Conservation (phyloP, 2,888 invertebrate genomes). For the Bombyx huttoni region DNA sequence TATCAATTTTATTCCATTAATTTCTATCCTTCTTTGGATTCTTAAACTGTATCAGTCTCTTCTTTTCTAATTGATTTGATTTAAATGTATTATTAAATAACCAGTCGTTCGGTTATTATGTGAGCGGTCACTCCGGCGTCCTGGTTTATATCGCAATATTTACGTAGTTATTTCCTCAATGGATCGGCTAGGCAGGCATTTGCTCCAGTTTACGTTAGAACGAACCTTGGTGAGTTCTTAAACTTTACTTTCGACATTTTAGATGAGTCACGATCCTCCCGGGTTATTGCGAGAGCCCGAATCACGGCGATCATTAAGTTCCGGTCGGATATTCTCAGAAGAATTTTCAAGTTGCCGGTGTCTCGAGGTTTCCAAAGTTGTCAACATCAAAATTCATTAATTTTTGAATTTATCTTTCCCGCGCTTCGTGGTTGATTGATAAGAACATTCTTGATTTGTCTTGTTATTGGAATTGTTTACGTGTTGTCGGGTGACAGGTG, state of each 20-base stretch:
- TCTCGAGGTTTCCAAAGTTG: slow-evolving; percentile 13
- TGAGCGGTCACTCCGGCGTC: slow-evolving; percentile 18
- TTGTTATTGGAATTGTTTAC: background rate
- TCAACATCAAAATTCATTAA: slow-evolving; percentile 55
- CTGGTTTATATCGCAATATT: slow-evolving; percentile 19
- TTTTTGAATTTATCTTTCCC: slow-evolving; percentile 38
- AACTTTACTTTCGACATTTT: slow-evolving; percentile 71
- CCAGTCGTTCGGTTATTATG: too few species aligned
- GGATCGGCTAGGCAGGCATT: slow-evolving; percentile 18
- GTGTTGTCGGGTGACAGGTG: slow-evolving; percentile 24
- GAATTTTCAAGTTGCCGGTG: slow-evolving; percentile 12
- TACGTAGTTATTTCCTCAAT: slow-evolving; percentile 41
- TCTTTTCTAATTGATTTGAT: slow-evolving; percentile 9
- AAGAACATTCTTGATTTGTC: background rate
- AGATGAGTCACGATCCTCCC: slow-evolving; percentile 51
- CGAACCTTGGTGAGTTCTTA: slow-evolving; percentile 45
- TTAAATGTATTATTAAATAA: slow-evolving; percentile 15
- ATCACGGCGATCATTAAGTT: slow-evolving; percentile 35
- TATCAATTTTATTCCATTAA: slow-evolving; percentile 7
- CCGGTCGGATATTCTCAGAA: slow-evolving; percentile 26
- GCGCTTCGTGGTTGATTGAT: background rate
- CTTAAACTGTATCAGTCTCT: slow-evolving; percentile 33
- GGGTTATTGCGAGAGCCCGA: slow-evolving; percentile 26
- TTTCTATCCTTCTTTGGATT: slow-evolving; percentile 34
- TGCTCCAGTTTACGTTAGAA: slow-evolving; percentile 29